Evolutionary conservation across 1,140 invertebrate genomes (phyloP).

Genomic region (Meloidogyne chitwoodi): DNA sequence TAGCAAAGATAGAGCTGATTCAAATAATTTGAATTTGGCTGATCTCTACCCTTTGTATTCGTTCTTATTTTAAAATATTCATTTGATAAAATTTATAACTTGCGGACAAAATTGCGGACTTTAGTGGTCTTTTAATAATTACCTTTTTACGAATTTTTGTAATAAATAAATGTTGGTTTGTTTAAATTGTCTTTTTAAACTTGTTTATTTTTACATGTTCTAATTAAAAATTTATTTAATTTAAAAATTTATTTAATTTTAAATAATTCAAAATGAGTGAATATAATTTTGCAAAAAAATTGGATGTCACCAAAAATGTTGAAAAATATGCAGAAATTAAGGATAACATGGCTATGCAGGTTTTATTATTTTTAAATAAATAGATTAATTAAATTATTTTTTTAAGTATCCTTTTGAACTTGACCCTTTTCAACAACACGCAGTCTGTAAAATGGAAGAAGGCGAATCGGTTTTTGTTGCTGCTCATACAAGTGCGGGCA

Average conservation of each 20-base stretch:
- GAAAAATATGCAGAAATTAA: slow-evolving; percentile 32
- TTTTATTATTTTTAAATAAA: not conserved
- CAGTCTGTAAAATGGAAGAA: slow-evolving; percentile 86
- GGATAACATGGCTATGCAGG: slow-evolving; percentile 41
- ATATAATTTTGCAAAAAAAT: slow-evolving; percentile 21
- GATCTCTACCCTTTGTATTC: too few species aligned
- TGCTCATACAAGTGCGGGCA: slow-evolving; percentile 96
- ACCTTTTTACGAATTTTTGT: not conserved
- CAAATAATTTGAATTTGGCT: too few species aligned
- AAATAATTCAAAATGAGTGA: not conserved
- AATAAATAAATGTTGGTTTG: too few species aligned
- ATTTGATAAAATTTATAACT: too few species aligned
- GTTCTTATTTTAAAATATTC: too few species aligned
- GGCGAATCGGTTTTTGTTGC: slow-evolving; percentile 93
- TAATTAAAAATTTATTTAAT: not conserved
- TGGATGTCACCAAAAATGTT: slow-evolving; percentile 35
- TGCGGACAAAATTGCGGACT: too few species aligned
- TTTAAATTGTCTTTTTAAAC: too few species aligned
- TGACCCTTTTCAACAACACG: slow-evolving; percentile 93
- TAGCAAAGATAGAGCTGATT: too few species aligned
- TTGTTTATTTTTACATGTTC: too few species aligned
- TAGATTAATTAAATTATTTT: not conserved
- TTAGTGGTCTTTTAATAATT: not conserved
- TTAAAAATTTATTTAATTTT: not conserved
- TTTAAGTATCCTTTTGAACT: slow-evolving; percentile 80